A percentile compares a stretch with the other conserved stretches of the same genome.
phyloP scores from a whole-genome alignment of 2,113 vertebrate species.

The Ceyx margarethae region DNA sequence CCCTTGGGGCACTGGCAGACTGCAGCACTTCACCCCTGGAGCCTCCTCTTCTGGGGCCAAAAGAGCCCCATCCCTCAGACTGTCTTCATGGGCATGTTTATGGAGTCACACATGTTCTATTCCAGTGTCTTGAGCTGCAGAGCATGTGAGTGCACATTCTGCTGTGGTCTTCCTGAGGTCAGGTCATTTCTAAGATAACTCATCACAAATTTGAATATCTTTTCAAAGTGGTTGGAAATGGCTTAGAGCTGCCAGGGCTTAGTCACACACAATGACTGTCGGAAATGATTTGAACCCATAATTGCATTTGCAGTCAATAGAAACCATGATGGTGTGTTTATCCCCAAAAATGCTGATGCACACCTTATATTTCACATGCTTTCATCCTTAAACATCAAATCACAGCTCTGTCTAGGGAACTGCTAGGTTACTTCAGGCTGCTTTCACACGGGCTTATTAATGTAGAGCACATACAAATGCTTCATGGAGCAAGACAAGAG shows the following conservation, averaged over 20 bases:
- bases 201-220: neutral
- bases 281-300: neutral
- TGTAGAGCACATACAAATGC: neutral
- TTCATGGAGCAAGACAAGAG: neutral
- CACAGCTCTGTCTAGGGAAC: neutral
- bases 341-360: neutral
- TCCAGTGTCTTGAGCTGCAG: neutral
- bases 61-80: rapidly evolving
- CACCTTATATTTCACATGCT: neutral
- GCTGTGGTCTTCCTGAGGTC: neutral
- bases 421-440: neutral
- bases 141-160: neutral
- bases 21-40: neutral
- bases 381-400: neutral
- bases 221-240: neutral
- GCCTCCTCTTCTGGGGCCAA: neutral
- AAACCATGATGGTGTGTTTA: neutral
- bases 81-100: neutral
- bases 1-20: neutral
- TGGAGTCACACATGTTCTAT: neutral
- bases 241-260: neutral
- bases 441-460: neutral
- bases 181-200: neutral
- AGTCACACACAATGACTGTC: neutral
- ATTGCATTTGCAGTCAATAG: neutral